Percentiles rank a stretch among this genome's conserved stretches.
phyloP scores from a whole-genome alignment of 2,888 invertebrate genomes.

The Patella caerulea region DNA sequence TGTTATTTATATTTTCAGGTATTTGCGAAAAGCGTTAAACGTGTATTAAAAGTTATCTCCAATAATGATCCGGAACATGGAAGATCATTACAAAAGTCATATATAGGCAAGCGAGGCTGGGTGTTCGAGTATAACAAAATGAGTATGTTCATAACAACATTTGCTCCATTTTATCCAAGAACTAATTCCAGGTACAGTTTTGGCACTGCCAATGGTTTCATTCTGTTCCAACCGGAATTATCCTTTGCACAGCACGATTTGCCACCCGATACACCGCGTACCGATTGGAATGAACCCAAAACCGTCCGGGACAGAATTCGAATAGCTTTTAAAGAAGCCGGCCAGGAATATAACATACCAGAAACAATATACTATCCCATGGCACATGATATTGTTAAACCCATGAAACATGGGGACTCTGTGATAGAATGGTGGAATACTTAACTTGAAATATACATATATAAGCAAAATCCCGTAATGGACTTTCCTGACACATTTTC shows the following conservation, averaged over 20 bases:
- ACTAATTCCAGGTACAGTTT: slow-evolving; percentile 55
- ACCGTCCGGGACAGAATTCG: slow-evolving; percentile 63
- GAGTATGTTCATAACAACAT: slow-evolving; percentile 66
- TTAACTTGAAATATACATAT: no score
- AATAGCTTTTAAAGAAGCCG: slow-evolving; percentile 56
- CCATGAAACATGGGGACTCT: slow-evolving; percentile 35
- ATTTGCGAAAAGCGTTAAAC: slow-evolving; percentile 53
- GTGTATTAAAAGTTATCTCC: slow-evolving; percentile 50
- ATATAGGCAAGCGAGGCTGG: slow-evolving; percentile 54
- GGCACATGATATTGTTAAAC: slow-evolving; percentile 58
- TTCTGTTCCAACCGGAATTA: slow-evolving; percentile 65
- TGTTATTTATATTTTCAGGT: slow-evolving; percentile 40
- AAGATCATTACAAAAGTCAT: slow-evolving; percentile 56
- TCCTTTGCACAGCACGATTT: slow-evolving; percentile 65
- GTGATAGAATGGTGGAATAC: slow-evolving; percentile 55
- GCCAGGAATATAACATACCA: slow-evolving; percentile 54
- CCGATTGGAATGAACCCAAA: slow-evolving; percentile 59
- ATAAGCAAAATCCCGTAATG: neutral
- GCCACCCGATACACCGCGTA: slow-evolving; percentile 54
- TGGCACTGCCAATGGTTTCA: slow-evolving; percentile 52
- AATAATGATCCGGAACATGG: slow-evolving; percentile 49
- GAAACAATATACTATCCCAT: slow-evolving; percentile 53
- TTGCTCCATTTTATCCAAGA: slow-evolving; percentile 62
- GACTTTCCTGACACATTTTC: no score
- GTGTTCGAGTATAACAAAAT: slow-evolving; percentile 62